These are phyloP conservation scores for Phrynocephalus forsythii DNA, from an alignment of 2,797 vertebrate species.

Conservation along the genomic window DNA sequence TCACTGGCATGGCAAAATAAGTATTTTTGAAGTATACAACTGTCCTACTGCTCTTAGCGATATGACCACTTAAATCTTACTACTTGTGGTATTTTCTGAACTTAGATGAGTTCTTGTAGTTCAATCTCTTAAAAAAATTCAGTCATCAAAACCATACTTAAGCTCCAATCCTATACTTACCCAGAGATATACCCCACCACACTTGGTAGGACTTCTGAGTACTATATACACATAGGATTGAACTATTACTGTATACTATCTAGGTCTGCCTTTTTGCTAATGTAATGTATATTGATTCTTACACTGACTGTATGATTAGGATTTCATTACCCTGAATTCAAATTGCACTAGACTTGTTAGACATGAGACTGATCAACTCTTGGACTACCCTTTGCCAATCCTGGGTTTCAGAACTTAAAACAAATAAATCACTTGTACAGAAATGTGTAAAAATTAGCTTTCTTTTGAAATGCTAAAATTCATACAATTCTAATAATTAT, in stretches of 20 bases:
- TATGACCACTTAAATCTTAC: slow-evolving; percentile 12
- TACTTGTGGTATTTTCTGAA: slow-evolving; percentile 32
- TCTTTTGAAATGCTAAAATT: slow-evolving; percentile 37
- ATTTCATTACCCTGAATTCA: slow-evolving; percentile 47
- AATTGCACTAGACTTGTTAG: slow-evolving; percentile 39
- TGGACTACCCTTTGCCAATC: slow-evolving; percentile 47
- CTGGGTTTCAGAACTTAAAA: slow-evolving; percentile 41
- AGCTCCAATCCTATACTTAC: neutral
- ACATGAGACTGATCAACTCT: slow-evolving; percentile 45
- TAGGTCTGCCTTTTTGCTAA: slow-evolving; percentile 51
- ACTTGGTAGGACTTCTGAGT: neutral
- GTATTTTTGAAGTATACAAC: slow-evolving; percentile 11
- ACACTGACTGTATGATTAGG: slow-evolving; percentile 46
- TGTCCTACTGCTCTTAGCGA: neutral
- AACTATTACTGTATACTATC: slow-evolving; percentile 28
- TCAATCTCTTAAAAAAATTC: slow-evolving; percentile 21
- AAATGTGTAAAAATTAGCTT: slow-evolving; percentile 26
- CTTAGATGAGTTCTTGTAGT: slow-evolving; percentile 47
- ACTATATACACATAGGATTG: neutral
- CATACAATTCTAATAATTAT: slow-evolving; percentile 54
- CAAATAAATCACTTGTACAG: slow-evolving; percentile 8
- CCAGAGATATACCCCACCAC: neutral
- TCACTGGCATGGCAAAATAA: neutral
- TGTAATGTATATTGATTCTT: slow-evolving; percentile 48
- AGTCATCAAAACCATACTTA: slow-evolving; percentile 2